Conservation (phyloP, 1,140 invertebrate genomes). For the Drosophila ananassae region DNA sequence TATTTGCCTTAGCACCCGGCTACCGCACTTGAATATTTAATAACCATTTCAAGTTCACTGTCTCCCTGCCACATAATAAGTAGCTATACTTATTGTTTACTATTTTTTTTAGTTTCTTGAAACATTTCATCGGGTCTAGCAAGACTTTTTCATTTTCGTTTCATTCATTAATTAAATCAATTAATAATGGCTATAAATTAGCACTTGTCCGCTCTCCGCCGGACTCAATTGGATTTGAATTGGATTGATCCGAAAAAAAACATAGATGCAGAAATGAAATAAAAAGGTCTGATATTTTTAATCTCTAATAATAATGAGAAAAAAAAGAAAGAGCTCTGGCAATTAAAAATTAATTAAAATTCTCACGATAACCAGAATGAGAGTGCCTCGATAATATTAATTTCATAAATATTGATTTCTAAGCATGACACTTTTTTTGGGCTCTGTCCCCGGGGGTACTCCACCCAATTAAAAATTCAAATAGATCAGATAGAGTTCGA, state of each 20-base stretch:
- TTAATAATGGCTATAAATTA: slow-evolving; percentile 56
- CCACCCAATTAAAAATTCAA: too few species aligned
- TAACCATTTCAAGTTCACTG: slow-evolving; percentile 79
- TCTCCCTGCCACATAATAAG: slow-evolving; percentile 19
- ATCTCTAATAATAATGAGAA: too few species aligned
- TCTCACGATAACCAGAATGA: background rate
- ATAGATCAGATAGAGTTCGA: too few species aligned
- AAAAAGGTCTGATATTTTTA: too few species aligned
- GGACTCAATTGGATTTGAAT: slow-evolving; percentile 56
- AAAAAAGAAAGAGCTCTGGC: background rate
- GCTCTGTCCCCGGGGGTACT: too few species aligned
- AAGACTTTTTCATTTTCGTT: slow-evolving; percentile 18
- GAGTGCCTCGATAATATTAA: background rate
- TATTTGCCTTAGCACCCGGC: slow-evolving; percentile 75
- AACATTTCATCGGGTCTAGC: slow-evolving; percentile 49
- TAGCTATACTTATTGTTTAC: slow-evolving; percentile 28
- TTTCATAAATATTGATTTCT: background rate
- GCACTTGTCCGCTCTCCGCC: slow-evolving; percentile 50
- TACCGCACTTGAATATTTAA: slow-evolving; percentile 77
- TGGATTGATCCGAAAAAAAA: slow-evolving; percentile 19
- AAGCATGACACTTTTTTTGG: background rate
- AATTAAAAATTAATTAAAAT: background rate
- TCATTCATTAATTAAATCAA: slow-evolving; percentile 51
- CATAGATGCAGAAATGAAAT: background rate
- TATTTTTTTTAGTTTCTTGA: background rate